Percentiles rank a stretch among this genome's conserved stretches.
These are phyloP conservation scores for Hyalella azteca DNA, from an alignment of 2,888 invertebrate species.

Conservation along the genomic window DNA sequence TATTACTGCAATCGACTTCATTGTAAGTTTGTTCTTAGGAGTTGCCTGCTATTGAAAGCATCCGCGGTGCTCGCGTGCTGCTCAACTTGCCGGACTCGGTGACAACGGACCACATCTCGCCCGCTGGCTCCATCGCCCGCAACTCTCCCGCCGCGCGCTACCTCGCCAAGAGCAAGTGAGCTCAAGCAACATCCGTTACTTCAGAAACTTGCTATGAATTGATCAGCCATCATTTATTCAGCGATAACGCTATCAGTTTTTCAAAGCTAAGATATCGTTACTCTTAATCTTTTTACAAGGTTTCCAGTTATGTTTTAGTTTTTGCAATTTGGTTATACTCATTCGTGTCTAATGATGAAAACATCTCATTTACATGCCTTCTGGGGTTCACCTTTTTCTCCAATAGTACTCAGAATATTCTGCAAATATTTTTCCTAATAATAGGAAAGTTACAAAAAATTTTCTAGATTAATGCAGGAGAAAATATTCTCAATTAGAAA, in stretches of 20 bases:
- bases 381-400: no score
- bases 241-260: no score
- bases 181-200: no score
- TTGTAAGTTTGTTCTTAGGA: neutral
- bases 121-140: slow-evolving; percentile 95
- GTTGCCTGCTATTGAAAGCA: neutral
- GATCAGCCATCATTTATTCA: no score
- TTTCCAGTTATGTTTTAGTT: no score
- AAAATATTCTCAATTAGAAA: neutral
- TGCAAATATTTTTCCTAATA: neutral
- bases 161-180: slow-evolving; percentile 73
- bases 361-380: no score
- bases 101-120: slow-evolving; percentile 98
- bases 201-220: no score
- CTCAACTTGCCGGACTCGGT: slow-evolving; percentile 93
- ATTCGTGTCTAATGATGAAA: no score
- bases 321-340: no score
- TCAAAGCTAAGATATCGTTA: no score
- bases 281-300: no score
- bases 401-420: no score
- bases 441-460: neutral
- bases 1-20: neutral
- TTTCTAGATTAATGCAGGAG: neutral
- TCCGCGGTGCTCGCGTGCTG: slow-evolving; percentile 72
- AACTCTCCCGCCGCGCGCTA: slow-evolving; percentile 91